phyloP scores from a whole-genome alignment of 1,140 invertebrate genomes.

The Varroa destructor region DNA sequence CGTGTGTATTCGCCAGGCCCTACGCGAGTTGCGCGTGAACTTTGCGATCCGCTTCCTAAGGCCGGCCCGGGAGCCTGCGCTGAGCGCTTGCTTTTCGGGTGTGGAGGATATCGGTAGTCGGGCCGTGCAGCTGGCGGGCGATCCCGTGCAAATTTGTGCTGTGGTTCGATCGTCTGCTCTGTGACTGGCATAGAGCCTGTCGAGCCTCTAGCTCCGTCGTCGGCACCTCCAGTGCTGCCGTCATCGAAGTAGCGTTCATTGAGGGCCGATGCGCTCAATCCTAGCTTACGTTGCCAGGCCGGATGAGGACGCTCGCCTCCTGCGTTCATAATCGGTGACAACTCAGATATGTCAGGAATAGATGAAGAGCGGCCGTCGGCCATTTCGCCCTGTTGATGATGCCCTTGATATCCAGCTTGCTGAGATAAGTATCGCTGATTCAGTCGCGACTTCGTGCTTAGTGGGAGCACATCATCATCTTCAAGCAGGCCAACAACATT shows the following conservation, averaged over 20 bases:
- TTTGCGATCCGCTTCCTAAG: neutral
- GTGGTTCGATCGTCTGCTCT: conserved; percentile 6
- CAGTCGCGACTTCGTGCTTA: conserved; percentile 16
- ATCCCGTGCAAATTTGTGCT: conserved; percentile 12
- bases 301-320: conserved; percentile 47
- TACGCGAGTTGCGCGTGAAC: neutral
- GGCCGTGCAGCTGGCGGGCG: neutral
- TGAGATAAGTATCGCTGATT: conserved; percentile 23
- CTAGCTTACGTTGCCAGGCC: conserved; percentile 33
- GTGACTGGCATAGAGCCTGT: neutral
- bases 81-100: conserved; percentile 13
- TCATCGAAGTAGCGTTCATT: conserved; percentile 38
- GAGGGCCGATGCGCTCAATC: conserved; percentile 36
- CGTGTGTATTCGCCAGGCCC: conserved; percentile 50
- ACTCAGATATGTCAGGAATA: neutral
- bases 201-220: neutral
- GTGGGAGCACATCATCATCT: conserved; percentile 9
- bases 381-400: conserved; percentile 7
- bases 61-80: too few relatives aligned
- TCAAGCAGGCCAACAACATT: too few relatives aligned
- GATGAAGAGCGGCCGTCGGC: too few relatives aligned
- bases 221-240: conserved; percentile 34
- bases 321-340: conserved; percentile 49
- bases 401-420: neutral
- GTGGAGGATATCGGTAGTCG: conserved; percentile 6